Percentiles rank a stretch among this genome's conserved stretches.
These are phyloP conservation scores for Cyrtorhinus lividipennis DNA, from an alignment of 1,140 invertebrate genomes.

Conservation along the genomic window DNA sequence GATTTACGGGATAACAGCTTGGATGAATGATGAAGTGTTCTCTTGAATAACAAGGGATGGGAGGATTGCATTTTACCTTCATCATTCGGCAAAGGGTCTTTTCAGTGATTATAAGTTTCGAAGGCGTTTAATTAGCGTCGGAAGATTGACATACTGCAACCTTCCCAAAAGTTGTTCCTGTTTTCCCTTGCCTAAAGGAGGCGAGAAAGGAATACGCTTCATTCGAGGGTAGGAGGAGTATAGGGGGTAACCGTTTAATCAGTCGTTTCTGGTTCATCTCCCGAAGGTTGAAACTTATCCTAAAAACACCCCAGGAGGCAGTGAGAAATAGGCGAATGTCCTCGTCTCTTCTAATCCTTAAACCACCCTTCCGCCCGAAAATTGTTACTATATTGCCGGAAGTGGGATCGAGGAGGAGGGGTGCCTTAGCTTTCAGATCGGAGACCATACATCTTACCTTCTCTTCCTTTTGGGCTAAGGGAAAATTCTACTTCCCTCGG, in stretches of 20 bases:
- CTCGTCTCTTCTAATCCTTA: neutral
- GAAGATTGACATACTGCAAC: no score
- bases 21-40: no score
- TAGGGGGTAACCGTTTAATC: neutral
- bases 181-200: no score
- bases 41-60: no score
- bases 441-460: neutral
- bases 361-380: neutral
- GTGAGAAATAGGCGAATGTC: conserved; percentile 1
- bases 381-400: neutral
- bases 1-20: no score
- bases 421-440: neutral
- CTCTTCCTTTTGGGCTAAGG: neutral
- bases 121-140: no score
- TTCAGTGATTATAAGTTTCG: no score
- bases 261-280: neutral
- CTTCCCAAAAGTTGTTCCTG: no score
- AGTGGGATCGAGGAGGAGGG: neutral
- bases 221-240: neutral
- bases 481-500: conserved; percentile 4
- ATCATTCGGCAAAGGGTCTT: no score
- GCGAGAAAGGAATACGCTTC: no score
- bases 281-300: neutral
- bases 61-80: no score
- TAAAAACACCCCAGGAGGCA: neutral